These are phyloP conservation scores for Branchipolynoe longqiensis DNA, from an alignment of 2,888 invertebrate species.

Conservation along the genomic window DNA sequence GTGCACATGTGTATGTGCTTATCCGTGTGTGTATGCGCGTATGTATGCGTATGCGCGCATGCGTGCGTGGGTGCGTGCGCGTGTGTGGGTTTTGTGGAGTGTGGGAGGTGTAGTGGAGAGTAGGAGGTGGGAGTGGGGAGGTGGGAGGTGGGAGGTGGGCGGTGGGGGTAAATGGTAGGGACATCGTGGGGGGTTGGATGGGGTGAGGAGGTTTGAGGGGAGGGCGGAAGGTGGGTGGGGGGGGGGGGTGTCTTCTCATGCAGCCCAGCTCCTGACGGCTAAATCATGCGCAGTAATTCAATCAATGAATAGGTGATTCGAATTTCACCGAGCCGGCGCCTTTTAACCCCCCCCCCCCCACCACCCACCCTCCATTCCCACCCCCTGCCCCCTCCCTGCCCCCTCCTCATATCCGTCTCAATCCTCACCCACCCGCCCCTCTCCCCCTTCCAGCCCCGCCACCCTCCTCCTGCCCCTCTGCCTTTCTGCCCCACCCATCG, in stretches of 20 bases:
- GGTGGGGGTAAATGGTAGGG: too few relatives aligned
- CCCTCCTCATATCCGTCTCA: neutral
- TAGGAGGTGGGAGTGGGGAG: too few relatives aligned
- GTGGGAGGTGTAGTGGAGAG: too few relatives aligned
- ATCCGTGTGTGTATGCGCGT: too few relatives aligned
- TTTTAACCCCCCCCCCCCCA: neutral
- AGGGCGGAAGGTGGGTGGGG: too few relatives aligned
- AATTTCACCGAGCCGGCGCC: neutral
- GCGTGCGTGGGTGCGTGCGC: too few relatives aligned
- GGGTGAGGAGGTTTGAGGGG: too few relatives aligned
- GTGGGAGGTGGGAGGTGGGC: too few relatives aligned
- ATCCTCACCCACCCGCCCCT: neutral
- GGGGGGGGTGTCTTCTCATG: neutral
- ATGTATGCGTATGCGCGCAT: too few relatives aligned
- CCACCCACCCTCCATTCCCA: neutral
- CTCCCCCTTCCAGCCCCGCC: neutral
- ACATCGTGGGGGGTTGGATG: too few relatives aligned
- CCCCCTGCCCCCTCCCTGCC: neutral
- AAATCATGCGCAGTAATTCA: conserved; percentile 30
- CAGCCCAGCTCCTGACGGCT: neutral
- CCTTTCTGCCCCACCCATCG: neutral
- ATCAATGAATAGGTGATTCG: conserved; percentile 48
- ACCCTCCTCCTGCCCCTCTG: neutral
- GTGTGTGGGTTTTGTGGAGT: too few relatives aligned
- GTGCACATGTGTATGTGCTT: too few relatives aligned